These are phyloP conservation scores for Echeneis naucrates DNA, from an alignment of 2,797 vertebrate species.

Conservation along the genomic window DNA sequence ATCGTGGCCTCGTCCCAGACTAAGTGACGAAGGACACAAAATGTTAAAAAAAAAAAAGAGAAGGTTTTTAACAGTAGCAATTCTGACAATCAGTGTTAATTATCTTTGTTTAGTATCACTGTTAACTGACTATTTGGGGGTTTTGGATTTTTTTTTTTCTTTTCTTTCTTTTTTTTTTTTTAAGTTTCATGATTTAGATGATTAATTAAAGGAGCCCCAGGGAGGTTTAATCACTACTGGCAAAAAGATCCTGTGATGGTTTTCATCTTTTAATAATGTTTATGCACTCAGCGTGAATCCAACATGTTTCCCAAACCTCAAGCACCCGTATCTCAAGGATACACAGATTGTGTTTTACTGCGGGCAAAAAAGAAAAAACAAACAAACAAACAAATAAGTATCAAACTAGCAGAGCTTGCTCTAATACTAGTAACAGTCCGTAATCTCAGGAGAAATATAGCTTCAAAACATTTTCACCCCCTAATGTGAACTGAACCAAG, in stretches of 20 bases:
- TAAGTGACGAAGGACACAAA: not conserved
- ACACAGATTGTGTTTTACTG: not conserved
- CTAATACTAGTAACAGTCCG: slow-evolving; percentile 24
- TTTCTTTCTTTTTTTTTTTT: not conserved
- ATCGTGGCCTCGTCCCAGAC: not conserved
- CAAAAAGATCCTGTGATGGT: not conserved
- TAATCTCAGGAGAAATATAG: slow-evolving; percentile 31
- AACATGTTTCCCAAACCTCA: no score
- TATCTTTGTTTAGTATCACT: no score
- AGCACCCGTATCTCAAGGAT: no score
- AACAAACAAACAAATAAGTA: not conserved
- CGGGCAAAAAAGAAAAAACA: not conserved
- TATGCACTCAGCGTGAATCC: no score
- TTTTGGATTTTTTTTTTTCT: no score
- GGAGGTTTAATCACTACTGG: not conserved
- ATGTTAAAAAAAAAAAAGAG: no score
- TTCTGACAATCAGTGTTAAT: no score
- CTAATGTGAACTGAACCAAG: slow-evolving; percentile 42
- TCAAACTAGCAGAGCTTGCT: not conserved
- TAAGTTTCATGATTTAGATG: not conserved
- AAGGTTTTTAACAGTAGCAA: no score
- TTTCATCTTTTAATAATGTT: not conserved
- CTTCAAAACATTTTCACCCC: no score
- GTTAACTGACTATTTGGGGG: no score
- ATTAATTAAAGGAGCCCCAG: not conserved